These are phyloP conservation scores for Xestia xanthographa DNA, from an alignment of 2,888 invertebrate genomes.

Conservation along the genomic window DNA sequence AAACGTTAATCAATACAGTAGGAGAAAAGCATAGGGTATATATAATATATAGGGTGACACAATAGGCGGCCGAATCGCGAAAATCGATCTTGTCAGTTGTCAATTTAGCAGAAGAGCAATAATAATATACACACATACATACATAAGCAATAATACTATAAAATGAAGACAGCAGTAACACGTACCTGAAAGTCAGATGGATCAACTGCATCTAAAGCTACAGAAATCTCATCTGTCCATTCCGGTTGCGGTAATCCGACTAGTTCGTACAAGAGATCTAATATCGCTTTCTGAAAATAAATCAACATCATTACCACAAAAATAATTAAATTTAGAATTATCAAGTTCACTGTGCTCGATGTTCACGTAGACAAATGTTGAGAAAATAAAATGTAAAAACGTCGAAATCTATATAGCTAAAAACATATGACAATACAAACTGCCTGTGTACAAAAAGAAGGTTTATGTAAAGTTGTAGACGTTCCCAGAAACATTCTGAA, in stretches of 20 bases:
- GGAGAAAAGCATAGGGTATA: neutral
- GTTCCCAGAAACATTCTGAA: no score
- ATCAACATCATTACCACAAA: neutral
- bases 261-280: constrained; percentile 97
- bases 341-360: no score
- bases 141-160: neutral
- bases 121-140: neutral
- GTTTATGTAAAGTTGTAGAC: no score
- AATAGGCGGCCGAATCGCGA: neutral
- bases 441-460: no score
- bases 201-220: constrained; percentile 96
- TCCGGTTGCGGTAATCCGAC: constrained; percentile 96
- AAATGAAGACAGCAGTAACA: constrained; percentile 9
- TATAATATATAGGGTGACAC: neutral
- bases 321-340: neutral
- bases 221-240: constrained; percentile 98
- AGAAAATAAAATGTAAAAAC: no score
- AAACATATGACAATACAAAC: no score
- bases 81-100: neutral
- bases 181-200: constrained; percentile 93
- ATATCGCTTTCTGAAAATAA: constrained; percentile 94
- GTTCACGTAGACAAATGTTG: neutral
- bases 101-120: no score
- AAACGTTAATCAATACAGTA: no score
- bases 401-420: no score